Base-by-base conservation (phyloP, 2,797 vertebrate genomes). In the Poecilia velifera region DNA sequence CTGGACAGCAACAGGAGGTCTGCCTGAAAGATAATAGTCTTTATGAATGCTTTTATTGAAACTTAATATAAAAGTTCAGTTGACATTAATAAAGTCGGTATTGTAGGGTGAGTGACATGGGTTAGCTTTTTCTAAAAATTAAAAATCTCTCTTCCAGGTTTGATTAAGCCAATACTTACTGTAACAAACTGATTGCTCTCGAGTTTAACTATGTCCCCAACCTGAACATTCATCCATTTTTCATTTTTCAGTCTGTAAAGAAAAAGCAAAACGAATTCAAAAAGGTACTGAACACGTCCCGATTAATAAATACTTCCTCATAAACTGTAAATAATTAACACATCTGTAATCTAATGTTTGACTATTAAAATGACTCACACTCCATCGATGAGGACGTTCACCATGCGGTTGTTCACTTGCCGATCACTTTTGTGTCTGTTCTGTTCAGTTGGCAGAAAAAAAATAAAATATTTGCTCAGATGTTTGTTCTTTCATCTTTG, bases 211-310 rank as follows among this genome's bases (percentile, higher is more conserved):
- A 99, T 96, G 90, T 99, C 98, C 28, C 98, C 98, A 46, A 99
- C 98, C 91, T 97, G 96, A 76, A 99, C 94, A 49, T 98, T 96
- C 97, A 96, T 97, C 98, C 97, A 99, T 93, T 97, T 98, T 81
- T 98, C 96, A 39, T 90, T 94, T 79, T 88, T 95, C 68, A 99
- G 79, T 86, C 98, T 99, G 91, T 14, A 72, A 72, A 72, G 3
- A 79, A 22, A 28, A 28, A 64, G 72, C 6, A 3, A 28, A 34
- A 18, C 47, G 20, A 86, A n/a, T 53, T 59, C 0, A 41, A 71
- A 72, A 72, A 46, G 13, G 43, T 46, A 18, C 10, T 14, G 13
- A 45, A 28, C 41, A 28, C 0, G 8, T 46, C 13, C 13, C 25
- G n/a, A 46, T 46, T 46, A 28, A 41, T 46, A 47, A n/a, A 1